A percentile compares a stretch with the other conserved stretches of the same genome.
Conservation (phyloP, 2,888 invertebrate genomes). For the Allophyes oxyacanthae region DNA sequence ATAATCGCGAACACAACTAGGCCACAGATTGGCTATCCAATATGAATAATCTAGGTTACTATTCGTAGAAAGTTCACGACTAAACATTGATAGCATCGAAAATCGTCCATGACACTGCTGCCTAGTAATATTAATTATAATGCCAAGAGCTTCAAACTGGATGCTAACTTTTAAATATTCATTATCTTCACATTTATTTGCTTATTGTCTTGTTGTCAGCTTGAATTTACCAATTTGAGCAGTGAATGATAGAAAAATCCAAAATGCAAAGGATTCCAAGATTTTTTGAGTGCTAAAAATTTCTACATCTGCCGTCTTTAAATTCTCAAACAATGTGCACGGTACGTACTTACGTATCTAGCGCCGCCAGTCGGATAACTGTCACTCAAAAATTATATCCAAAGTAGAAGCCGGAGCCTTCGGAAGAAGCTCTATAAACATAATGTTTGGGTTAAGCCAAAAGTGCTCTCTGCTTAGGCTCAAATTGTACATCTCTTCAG, state of each 20-base stretch:
- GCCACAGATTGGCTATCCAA: constrained; percentile 11
- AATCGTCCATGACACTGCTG: constrained; percentile 32
- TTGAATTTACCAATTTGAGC: too few relatives aligned
- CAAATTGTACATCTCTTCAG: neutral
- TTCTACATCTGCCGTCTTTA: too few relatives aligned
- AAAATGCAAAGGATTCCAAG: too few relatives aligned
- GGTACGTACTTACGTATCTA: too few relatives aligned
- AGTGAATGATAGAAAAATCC: too few relatives aligned
- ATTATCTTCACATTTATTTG: too few relatives aligned
- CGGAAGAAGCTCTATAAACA: neutral
- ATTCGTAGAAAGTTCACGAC: constrained; percentile 51
- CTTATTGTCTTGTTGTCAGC: too few relatives aligned
- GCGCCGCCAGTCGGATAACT: neutral
- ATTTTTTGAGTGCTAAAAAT: too few relatives aligned
- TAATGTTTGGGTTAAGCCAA: neutral
- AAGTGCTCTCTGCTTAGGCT: neutral
- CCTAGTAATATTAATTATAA: constrained; percentile 12
- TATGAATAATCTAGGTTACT: constrained; percentile 42
- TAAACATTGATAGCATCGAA: constrained; percentile 38
- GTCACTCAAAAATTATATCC: neutral
- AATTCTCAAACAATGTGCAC: neutral
- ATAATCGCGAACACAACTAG: constrained; percentile 24
- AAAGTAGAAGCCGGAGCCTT: neutral
- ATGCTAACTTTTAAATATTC: too few relatives aligned
- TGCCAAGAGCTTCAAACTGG: constrained; percentile 15